Evolutionary conservation across 2,113 vertebrate species (phyloP).

Genomic region (Protobothrops mucrosquamatus): DNA sequence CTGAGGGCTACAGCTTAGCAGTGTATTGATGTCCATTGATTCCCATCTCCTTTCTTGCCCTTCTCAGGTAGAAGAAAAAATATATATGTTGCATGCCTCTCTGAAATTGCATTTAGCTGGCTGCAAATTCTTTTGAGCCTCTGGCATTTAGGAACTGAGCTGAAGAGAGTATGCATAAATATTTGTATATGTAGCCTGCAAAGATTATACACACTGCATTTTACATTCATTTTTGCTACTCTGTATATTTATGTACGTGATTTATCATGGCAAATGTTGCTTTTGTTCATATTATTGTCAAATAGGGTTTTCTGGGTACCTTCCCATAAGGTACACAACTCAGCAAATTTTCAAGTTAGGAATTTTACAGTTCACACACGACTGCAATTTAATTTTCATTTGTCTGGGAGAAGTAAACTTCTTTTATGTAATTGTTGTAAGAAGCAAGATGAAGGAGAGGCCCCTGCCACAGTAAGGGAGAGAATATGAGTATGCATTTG

Average conservation of each 20-base stretch:
- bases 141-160: not conserved
- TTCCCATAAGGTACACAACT: not conserved
- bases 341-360: not conserved
- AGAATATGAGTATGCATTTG: not conserved
- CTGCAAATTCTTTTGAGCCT: not conserved
- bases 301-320: not conserved
- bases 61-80: not conserved
- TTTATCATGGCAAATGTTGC: not conserved
- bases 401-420: not conserved
- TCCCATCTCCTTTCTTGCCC: not conserved
- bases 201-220: not conserved
- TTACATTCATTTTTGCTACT: not conserved
- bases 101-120: not conserved
- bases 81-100: not conserved
- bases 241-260: not conserved
- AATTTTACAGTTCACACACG: not conserved
- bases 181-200: not conserved
- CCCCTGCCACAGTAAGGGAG: not conserved
- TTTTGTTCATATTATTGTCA: not conserved
- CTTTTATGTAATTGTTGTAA: not conserved
- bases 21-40: not conserved
- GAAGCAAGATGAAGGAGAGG: not conserved
- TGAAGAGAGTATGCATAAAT: not conserved
- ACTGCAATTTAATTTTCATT: not conserved
- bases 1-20: not conserved